These are phyloP conservation scores for Mareca strepera DNA, from an alignment of 2,797 vertebrate species.

Conservation along the genomic window DNA sequence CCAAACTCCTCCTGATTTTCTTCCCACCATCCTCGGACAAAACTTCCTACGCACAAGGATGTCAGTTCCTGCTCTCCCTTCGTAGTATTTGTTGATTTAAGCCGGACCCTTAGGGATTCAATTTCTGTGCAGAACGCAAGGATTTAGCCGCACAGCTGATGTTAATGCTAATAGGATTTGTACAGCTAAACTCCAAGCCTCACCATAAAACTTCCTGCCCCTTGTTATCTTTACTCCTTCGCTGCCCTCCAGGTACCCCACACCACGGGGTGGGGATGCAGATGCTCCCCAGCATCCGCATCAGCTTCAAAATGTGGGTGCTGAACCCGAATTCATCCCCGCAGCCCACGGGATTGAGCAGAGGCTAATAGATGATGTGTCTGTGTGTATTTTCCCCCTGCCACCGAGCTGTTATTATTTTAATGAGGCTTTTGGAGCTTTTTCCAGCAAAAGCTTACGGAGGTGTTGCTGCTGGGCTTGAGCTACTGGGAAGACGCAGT, in stretches of 20 bases:
- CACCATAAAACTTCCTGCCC: not conserved
- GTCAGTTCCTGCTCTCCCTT: not conserved
- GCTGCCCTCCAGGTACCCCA: not conserved
- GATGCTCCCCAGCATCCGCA: not conserved
- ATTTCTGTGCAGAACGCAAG: constrained; percentile 32
- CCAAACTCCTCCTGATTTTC: fast-evolving
- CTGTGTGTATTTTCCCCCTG: fast-evolving
- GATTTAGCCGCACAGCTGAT: constrained; percentile 24
- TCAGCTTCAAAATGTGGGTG: not conserved
- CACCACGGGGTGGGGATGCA: not conserved
- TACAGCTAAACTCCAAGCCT: not conserved
- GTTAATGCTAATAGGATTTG: constrained; percentile 57
- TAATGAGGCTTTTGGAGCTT: not conserved
- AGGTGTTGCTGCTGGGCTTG: not conserved
- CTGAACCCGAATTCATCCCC: not conserved
- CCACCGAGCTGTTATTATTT: not conserved
- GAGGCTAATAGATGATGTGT: fast-evolving
- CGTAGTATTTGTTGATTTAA: constrained; percentile 11
- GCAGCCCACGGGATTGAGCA: fast-evolving
- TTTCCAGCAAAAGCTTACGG: fast-evolving
- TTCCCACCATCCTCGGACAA: fast-evolving
- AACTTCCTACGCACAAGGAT: not conserved
- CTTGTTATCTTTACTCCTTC: not conserved
- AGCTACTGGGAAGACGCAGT: not conserved
- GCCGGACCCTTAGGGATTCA: constrained; percentile 17